phyloP scores from a whole-genome alignment of 2,113 vertebrate genomes.

The Petromus typicus region DNA sequence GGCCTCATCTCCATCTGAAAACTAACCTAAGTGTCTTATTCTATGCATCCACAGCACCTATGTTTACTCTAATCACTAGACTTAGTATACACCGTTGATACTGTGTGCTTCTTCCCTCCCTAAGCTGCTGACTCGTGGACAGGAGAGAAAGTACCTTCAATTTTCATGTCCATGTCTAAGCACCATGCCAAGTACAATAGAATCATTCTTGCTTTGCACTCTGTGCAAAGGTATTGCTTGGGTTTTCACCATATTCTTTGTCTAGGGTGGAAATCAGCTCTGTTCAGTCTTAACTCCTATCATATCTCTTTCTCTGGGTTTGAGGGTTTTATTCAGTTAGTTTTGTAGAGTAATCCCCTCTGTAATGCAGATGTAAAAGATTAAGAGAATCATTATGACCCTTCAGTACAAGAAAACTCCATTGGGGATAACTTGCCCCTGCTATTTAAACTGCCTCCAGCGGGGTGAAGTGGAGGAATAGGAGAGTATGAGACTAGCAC shows the following conservation, averaged over 20 bases:
- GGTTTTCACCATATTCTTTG: constrained; percentile 42
- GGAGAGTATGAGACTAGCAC: background rate
- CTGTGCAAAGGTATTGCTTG: background rate
- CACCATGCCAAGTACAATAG: background rate
- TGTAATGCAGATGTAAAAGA: constrained; percentile 33
- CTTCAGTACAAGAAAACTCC: background rate
- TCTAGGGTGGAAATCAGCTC: background rate
- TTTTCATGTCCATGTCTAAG: background rate
- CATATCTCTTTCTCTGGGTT: background rate
- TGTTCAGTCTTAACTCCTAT: background rate
- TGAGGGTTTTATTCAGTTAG: background rate
- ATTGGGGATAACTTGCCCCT: background rate
- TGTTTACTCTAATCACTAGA: constrained; percentile 25
- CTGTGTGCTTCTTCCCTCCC: constrained; percentile 41
- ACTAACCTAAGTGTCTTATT: background rate
- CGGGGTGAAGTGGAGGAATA: background rate
- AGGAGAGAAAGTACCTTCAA: constrained; percentile 25
- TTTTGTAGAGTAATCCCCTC: background rate
- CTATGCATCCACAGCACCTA: background rate
- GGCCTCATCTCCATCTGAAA: background rate
- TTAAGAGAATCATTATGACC: background rate
- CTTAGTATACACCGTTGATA: background rate
- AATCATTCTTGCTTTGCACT: too few relatives aligned
- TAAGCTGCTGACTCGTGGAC: background rate
- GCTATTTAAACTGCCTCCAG: constrained; percentile 15